Evolutionary conservation across 1,140 invertebrate species (phyloP), one percentile per base, ranked within the genome.

Genomic region (Hydropsyche tenuis): DNA sequence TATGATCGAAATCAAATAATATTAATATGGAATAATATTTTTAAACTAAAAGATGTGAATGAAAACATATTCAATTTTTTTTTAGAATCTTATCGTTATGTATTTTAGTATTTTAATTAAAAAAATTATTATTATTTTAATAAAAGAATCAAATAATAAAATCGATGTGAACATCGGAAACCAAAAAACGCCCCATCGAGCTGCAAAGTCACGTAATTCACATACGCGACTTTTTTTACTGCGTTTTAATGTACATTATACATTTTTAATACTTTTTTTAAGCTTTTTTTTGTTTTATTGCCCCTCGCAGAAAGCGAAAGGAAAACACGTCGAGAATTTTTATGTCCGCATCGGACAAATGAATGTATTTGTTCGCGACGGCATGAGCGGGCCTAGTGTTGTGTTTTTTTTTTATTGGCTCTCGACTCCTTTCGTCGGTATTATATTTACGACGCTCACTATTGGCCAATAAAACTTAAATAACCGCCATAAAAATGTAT

Each of bases 391-490:
- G 22, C n/a, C n/a, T 5, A 12, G 56, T n/a, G n/a, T n/a, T n/a
- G 56, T 7, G 20, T 22, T 12, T 22, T 14, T 60, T 60, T 56
- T 60, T 60, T 60, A 60, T 60, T 60, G 56, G 56, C 56, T 60
- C 56, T 60, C 22, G 56, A 60, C 56, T 60, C 22, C 23, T 60
- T 60, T 60, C 56, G 7, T 60, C 23, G 22, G 56, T 60, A 60
- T 60, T 60, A 60, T 60, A 60, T 60, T 60, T 60, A 60, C 56
- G 56, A 60, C 56, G 56, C 23, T 60, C 22, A 60, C 56, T 60
- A 60, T 60, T 60, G 56, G 30, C 56, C 56, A 60, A 60, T 60
- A 60, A 60, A 60, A 60, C 56, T 60, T 60, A 60, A 60, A 60
- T 60, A 60, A 60, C 56, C 56, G 56, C 56, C 56, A 60, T 60